phyloP scores from a whole-genome alignment of 2,888 invertebrate species.

The Macropis europaea region DNA sequence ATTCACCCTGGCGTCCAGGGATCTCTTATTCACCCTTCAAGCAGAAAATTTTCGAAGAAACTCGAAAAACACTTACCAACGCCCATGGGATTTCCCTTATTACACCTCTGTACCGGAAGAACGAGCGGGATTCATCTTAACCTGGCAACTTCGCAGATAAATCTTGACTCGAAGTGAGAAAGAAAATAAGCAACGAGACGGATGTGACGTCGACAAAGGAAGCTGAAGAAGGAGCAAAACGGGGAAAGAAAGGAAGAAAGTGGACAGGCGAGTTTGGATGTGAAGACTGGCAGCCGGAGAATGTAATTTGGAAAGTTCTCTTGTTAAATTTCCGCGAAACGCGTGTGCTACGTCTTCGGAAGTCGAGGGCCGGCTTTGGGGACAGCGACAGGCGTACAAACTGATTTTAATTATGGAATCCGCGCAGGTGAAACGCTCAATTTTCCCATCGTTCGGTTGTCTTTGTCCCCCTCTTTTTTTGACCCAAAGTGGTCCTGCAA shows the following conservation, averaged over 20 bases:
- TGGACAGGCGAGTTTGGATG: neutral
- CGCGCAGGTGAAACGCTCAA: constrained; percentile 64
- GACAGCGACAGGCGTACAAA: constrained; percentile 55
- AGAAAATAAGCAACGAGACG: neutral
- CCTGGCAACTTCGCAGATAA: constrained; percentile 9
- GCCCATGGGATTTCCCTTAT: constrained; percentile 16
- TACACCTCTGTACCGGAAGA: neutral
- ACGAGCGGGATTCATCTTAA: constrained; percentile 42
- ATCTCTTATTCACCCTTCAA: neutral
- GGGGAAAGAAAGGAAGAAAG: constrained; percentile 5
- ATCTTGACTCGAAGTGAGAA: neutral
- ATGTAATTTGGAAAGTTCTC: constrained; percentile 77
- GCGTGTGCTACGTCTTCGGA: constrained; percentile 42
- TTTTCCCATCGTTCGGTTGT: constrained; percentile 54
- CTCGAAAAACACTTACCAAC: constrained; percentile 7
- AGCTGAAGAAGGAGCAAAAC: neutral
- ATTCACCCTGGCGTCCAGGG: neutral
- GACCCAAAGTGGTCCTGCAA: constrained; percentile 34
- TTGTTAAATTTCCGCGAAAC: constrained; percentile 74
- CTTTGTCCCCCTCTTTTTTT: constrained; percentile 46
- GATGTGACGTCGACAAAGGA: neutral
- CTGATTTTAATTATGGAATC: constrained; percentile 73
- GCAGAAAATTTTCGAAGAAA: neutral
- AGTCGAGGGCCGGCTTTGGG: constrained; percentile 34
- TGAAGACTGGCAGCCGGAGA: constrained; percentile 33